These are phyloP conservation scores for Crematogaster levior DNA, from an alignment of 2,888 invertebrate genomes.

Conservation along the genomic window DNA sequence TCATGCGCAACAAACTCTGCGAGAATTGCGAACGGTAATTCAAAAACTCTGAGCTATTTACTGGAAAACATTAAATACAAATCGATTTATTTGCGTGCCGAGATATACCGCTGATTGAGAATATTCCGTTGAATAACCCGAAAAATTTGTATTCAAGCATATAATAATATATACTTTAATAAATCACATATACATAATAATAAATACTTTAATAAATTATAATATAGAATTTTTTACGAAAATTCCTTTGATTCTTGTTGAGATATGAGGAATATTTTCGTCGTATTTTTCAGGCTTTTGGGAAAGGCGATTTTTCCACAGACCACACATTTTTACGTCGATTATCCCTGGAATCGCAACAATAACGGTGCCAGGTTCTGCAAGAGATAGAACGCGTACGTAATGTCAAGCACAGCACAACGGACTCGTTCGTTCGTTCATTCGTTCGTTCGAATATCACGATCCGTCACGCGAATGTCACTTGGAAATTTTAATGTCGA, in stretches of 20 bases:
- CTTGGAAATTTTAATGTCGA: slow-evolving; percentile 65
- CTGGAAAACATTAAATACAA: slow-evolving; percentile 16
- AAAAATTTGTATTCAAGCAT: not conserved
- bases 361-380: slow-evolving; percentile 4
- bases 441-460: slow-evolving; percentile 57
- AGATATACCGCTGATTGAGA: not conserved
- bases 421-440: slow-evolving; percentile 55
- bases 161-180: not conserved
- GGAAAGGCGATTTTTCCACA: slow-evolving; percentile 30
- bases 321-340: slow-evolving; percentile 1
- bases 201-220: not conserved
- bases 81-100: not conserved
- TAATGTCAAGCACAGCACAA: slow-evolving; percentile 20
- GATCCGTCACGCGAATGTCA: slow-evolving; percentile 67
- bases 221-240: not conserved
- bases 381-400: slow-evolving; percentile 16
- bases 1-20: slow-evolving; percentile 22
- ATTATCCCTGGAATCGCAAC: slow-evolving; percentile 4
- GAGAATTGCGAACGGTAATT: slow-evolving; percentile 31
- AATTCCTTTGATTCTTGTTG: not conserved
- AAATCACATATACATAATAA: not conserved
- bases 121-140: not conserved
- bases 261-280: not conserved
- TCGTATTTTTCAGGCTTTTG: not conserved
- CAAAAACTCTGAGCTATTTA: slow-evolving; percentile 20